phyloP scores from a whole-genome alignment of 2,797 vertebrate genomes.

The Cryptoprocta ferox region DNA sequence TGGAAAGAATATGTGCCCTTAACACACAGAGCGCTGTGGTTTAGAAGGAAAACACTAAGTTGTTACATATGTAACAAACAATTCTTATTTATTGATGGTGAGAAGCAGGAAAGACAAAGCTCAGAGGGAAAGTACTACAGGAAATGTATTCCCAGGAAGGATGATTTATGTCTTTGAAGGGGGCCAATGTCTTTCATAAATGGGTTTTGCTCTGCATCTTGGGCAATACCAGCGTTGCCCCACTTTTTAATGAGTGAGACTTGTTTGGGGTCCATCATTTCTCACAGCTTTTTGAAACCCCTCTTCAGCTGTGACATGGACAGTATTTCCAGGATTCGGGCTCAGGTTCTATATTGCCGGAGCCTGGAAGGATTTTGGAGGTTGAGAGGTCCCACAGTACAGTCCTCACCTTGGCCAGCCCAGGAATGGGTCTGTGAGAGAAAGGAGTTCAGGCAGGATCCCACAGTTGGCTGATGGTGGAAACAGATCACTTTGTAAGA shows the following conservation, averaged over 20 bases:
- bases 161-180: slow-evolving; percentile 76
- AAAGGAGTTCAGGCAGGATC: neutral
- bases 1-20: slow-evolving; percentile 76
- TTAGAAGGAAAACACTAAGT: slow-evolving; percentile 78
- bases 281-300: neutral
- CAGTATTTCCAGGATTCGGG: neutral
- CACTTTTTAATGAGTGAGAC: neutral
- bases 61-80: slow-evolving; percentile 80
- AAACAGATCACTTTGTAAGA: neutral
- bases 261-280: neutral
- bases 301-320: neutral
- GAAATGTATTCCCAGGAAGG: slow-evolving; percentile 58
- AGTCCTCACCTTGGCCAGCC: neutral
- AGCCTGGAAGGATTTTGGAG: neutral
- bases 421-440: neutral
- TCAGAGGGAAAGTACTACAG: slow-evolving; percentile 66
- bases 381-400: fast-evolving
- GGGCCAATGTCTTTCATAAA: slow-evolving; percentile 68
- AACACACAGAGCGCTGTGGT: slow-evolving; percentile 67
- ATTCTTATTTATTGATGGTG: slow-evolving; percentile 75
- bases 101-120: slow-evolving; percentile 76
- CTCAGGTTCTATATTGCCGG: neutral
- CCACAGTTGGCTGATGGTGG: neutral
- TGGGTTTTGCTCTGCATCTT: slow-evolving; percentile 70
- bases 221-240: slow-evolving; percentile 9